A percentile compares a stretch with the other conserved stretches of the same genome.
These are phyloP conservation scores for Pangasius larnaudii DNA, from an alignment of 2,797 vertebrate species.

Conservation along the genomic window DNA sequence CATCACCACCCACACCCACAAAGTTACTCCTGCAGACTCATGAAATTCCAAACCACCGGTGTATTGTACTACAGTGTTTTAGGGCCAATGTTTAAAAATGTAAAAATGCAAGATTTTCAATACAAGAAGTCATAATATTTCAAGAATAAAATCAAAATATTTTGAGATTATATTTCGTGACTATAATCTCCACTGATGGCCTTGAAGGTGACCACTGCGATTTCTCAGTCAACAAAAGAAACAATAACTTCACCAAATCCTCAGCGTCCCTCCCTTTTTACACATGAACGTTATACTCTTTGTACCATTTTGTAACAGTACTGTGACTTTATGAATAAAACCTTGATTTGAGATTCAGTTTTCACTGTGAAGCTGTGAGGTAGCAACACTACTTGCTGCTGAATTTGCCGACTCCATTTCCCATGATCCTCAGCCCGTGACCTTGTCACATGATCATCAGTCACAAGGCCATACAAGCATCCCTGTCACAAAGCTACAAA, in stretches of 20 bases:
- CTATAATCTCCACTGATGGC: neutral
- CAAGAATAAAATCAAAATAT: neutral
- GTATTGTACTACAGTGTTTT: neutral
- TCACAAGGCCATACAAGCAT: neutral
- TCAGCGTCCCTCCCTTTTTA: too few relatives aligned
- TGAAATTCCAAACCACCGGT: neutral
- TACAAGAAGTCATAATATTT: neutral
- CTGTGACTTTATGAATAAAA: neutral
- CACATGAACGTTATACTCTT: neutral
- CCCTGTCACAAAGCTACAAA: neutral
- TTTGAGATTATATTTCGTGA: neutral
- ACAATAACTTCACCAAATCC: neutral
- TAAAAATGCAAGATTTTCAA: neutral
- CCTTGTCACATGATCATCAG: constrained; percentile 6
- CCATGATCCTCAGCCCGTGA: neutral
- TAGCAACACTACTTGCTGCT: neutral
- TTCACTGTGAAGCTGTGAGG: neutral
- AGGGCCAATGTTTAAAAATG: neutral
- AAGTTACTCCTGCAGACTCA: neutral
- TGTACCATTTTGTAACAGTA: neutral
- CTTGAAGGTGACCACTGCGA: neutral
- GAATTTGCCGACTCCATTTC: neutral
- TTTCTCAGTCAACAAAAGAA: neutral
- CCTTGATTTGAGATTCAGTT: neutral
- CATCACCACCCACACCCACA: neutral